Base-by-base conservation (phyloP, 2,113 vertebrate genomes). In the Synodontis membranacea region DNA sequence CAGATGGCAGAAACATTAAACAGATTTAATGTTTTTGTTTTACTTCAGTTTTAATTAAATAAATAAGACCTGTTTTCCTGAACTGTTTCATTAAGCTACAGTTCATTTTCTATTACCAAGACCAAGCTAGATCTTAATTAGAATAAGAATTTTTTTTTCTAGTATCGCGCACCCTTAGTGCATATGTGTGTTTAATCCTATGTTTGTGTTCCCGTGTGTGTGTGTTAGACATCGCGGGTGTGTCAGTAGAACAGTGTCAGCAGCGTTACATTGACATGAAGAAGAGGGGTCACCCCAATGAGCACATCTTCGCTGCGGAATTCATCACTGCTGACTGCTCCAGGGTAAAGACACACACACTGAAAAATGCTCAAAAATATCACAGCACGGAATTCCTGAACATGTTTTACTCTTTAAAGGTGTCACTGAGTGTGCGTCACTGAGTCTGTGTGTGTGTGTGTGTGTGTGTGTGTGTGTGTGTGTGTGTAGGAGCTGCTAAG, bases 211-310 rank as follows among this genome's bases (percentile, higher is more conserved):
- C n/a, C n/a, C n/a, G 75, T 86, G 42, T 52, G 80, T 72, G 9
- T 50, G 28, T 85, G 87, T 0, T 82, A 98, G 98, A 99, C 93
- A 98, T 99, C 2, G 98, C 98, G 0, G 96, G 89, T 0, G 93
- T 99, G 88, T 99, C 98, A 0, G 95, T 99, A 90, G 96, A 98
- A 0, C 98, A 99, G 85, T 99, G 98, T 94, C 95, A 95, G 86
- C 96, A 96, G 89, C 96, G 98, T 0, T 99, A 99, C 0, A 93
- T 94, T 6, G 96, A 98, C 82, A 97, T 99, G 97, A 97, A 91
- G 90, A 95, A 86, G 81, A 96, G 95, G 66, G 93, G 94, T 91
- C 95, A 95, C 42, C 88, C 90, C 0, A 94, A 94, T 1, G 96
- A 98, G 15, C 92, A 66, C 74, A 93, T 98, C 87, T 99, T 97